Evolutionary conservation across 2,113 vertebrate genomes (phyloP), one percentile per base, ranked within the genome.

Genomic region (Oreochromis spilurus): DNA sequence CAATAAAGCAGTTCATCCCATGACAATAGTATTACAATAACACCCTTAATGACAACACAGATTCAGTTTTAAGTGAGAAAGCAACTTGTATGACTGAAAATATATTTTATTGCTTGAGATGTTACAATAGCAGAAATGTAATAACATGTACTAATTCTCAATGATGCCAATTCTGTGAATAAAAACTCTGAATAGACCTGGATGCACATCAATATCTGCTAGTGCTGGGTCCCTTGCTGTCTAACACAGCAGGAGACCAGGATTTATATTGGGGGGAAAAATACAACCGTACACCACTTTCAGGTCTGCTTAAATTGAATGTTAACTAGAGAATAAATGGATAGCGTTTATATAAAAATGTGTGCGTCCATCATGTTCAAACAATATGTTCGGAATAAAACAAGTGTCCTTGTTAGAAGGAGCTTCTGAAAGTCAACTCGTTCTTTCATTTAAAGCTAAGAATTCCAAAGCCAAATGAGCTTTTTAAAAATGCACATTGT

Each of bases 401-500:
- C 11, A 21, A 31, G 48, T 40, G 40, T 81, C 52, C 62, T 19
- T 29, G 57, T 86, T 81, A 38, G n/a, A 82, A 72, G 58, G n/a
- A 81, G 13, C 29, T 58, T 38, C 54, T 80, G 7, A 45, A 88
- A 86, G 70, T 54, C 54, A 75, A 60, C 67, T 85, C 9, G 38
- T 40, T 79, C 10, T 87, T 87, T 88, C 3, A 86, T 91, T 70
- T 2, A 1, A 70, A 70, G 72, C 24, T 21, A 16, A 79, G 11
- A 80, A 80, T 53, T 87, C 17, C 50, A 88, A 88, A 83, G 31
- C 26, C 40, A 87, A 91, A 89, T 6, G 7, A 65, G 52, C 55
- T 86, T 67, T 89, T 88, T 83, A 54, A 75, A 82, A 83, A 52
- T 5, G 31, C 12, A 82, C 17, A 72, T 36, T 87, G 43, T 52